Conservation (phyloP, 2,113 vertebrate species). For the Neotoma lepida region DNA sequence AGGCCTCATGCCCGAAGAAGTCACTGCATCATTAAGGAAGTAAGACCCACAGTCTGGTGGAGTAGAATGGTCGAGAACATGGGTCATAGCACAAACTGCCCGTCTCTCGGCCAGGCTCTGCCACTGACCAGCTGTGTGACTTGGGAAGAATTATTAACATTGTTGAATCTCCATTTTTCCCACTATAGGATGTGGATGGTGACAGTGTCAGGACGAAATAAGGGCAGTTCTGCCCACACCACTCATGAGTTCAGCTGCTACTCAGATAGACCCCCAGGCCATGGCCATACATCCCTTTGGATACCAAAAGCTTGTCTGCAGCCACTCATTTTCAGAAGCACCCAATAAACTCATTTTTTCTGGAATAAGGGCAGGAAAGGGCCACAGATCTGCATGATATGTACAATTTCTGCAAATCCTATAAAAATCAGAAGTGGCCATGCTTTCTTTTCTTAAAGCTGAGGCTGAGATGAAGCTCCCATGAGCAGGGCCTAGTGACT, state of each 20-base stretch:
- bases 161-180: not conserved
- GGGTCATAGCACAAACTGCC: not conserved
- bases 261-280: not conserved
- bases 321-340: not conserved
- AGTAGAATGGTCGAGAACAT: not conserved
- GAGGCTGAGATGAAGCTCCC: not conserved
- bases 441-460: not conserved
- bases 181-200: not conserved
- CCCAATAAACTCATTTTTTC: conserved; percentile 36
- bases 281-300: not conserved
- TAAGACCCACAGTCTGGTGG: not conserved
- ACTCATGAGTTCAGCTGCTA: not conserved
- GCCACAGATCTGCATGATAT: not conserved
- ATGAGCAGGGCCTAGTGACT: not conserved
- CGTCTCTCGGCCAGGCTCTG: not conserved
- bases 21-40: not conserved
- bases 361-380: conserved; percentile 17
- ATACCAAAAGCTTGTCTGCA: not conserved
- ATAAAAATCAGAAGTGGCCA: not conserved
- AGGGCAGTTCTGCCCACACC: not conserved
- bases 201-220: not conserved
- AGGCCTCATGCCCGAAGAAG: not conserved
- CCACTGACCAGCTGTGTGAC: not conserved
- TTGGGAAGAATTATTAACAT: not conserved
- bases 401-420: conserved; percentile 50